Evolutionary conservation across 2,888 invertebrate genomes (phyloP).

Genomic region (Ctena decussata): DNA sequence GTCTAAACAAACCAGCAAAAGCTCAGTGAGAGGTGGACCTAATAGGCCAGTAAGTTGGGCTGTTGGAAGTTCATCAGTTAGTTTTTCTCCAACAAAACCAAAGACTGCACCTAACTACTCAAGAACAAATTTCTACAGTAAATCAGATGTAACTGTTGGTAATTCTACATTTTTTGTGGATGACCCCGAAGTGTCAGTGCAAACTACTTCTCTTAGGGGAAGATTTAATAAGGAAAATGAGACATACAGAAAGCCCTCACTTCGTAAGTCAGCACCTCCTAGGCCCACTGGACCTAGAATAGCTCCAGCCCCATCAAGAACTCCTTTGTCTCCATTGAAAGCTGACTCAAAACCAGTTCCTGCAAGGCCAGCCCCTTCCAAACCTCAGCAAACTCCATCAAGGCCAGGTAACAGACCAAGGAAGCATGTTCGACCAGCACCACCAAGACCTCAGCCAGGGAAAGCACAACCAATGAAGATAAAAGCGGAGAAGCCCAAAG

Average conservation of each 20-base stretch:
- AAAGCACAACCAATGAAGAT: not conserved
- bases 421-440: conserved; percentile 61
- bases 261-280: conserved; percentile 79
- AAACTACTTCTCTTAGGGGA: conserved; percentile 56
- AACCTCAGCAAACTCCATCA: conserved; percentile 48
- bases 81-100: not conserved
- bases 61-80: not conserved
- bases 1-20: not conserved
- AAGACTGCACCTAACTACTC: not conserved
- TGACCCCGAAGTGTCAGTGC: conserved; percentile 49
- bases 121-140: not conserved
- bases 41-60: not conserved
- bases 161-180: conserved; percentile 67
- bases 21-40: not conserved
- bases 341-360: conserved; percentile 54
- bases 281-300: conserved; percentile 79
- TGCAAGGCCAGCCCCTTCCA: conserved; percentile 76
- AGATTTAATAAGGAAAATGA: conserved; percentile 38
- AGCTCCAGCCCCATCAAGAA: conserved; percentile 74
- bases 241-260: conserved; percentile 61
- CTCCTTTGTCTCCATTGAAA: conserved; percentile 60
- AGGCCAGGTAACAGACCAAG: conserved; percentile 32
- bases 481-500: not conserved
- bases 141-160: conserved; percentile 36
- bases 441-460: conserved; percentile 57